Conservation (phyloP, 2,888 invertebrate species). For the Herminia tarsipennalis region DNA sequence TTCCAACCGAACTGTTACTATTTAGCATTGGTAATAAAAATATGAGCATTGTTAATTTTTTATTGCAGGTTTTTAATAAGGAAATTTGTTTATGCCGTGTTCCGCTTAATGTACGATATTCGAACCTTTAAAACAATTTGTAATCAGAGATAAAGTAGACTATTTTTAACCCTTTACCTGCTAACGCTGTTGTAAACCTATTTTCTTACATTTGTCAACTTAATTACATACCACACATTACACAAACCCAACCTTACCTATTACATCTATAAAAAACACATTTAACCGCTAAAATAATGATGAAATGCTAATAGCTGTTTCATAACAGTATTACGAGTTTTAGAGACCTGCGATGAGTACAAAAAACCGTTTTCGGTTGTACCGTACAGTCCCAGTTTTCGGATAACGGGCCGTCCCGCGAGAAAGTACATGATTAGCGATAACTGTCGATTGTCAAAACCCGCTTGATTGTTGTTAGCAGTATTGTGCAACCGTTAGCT, state of each 20-base stretch:
- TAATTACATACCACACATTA: slow-evolving; percentile 18
- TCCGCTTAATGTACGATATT: slow-evolving; percentile 6
- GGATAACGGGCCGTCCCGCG: slow-evolving; percentile 69
- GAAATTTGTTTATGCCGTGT: slow-evolving; percentile 26
- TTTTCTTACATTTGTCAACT: too few species aligned
- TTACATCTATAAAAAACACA: slow-evolving; percentile 35
- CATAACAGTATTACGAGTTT: slow-evolving; percentile 82
- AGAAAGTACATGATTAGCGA: slow-evolving; percentile 80
- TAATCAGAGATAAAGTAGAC: too few species aligned
- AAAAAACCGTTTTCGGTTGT: slow-evolving; percentile 72
- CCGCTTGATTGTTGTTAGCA: slow-evolving; percentile 45
- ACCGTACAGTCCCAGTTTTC: slow-evolving; percentile 82
- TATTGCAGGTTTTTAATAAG: slow-evolving; percentile 31
- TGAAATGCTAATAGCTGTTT: slow-evolving; percentile 73
- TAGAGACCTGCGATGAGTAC: slow-evolving; percentile 66
- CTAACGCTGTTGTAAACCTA: too few species aligned
- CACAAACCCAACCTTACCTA: slow-evolving; percentile 35
- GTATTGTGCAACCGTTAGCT: slow-evolving; percentile 61
- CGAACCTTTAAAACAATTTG: too few species aligned
- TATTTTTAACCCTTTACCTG: not conserved
- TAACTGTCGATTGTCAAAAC: slow-evolving; percentile 73
- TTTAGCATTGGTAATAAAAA: slow-evolving; percentile 48
- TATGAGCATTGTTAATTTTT: slow-evolving; percentile 33
- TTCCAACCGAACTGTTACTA: slow-evolving; percentile 59
- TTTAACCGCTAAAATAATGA: slow-evolving; percentile 61